Conservation (phyloP, 2,888 invertebrate species). For the Odontocolon sp. region DNA sequence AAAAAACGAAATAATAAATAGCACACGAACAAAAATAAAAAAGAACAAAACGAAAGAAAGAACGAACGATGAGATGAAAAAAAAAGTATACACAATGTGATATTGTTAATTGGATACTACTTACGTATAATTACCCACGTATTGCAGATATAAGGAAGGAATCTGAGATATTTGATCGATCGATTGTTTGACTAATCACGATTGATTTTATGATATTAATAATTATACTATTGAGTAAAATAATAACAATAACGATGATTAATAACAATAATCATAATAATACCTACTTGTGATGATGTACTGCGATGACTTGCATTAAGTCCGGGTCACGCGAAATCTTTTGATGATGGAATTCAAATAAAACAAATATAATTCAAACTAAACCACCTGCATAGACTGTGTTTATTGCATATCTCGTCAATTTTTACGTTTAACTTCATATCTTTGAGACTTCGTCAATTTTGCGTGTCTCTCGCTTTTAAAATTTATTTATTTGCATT, state of each 20-base stretch:
- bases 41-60: slow-evolving; percentile 63
- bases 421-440: slow-evolving; percentile 33
- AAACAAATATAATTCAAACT: slow-evolving; percentile 80
- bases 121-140: slow-evolving; percentile 66
- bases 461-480: slow-evolving; percentile 64
- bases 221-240: slow-evolving; percentile 75
- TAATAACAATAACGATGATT: slow-evolving; percentile 75
- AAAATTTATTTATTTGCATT: slow-evolving; percentile 52
- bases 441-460: slow-evolving; percentile 56
- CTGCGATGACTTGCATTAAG: slow-evolving; percentile 79
- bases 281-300: slow-evolving; percentile 80
- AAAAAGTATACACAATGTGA: slow-evolving; percentile 75
- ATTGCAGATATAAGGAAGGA: slow-evolving; percentile 63
- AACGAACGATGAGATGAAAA: slow-evolving; percentile 59
- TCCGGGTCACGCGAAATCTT: slow-evolving; percentile 79
- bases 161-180: slow-evolving; percentile 66
- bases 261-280: slow-evolving; percentile 79
- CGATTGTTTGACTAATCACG: slow-evolving; percentile 68
- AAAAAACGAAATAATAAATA: slow-evolving; percentile 38
- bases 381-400: slow-evolving; percentile 78
- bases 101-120: slow-evolving; percentile 75
- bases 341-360: slow-evolving; percentile 81
- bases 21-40: slow-evolving; percentile 60
- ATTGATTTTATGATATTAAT: slow-evolving; percentile 72
- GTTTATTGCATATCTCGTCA: slow-evolving; percentile 69